Evolutionary conservation across 2,888 invertebrate species (phyloP).

Genomic region (Oegoconia quadripuncta): DNA sequence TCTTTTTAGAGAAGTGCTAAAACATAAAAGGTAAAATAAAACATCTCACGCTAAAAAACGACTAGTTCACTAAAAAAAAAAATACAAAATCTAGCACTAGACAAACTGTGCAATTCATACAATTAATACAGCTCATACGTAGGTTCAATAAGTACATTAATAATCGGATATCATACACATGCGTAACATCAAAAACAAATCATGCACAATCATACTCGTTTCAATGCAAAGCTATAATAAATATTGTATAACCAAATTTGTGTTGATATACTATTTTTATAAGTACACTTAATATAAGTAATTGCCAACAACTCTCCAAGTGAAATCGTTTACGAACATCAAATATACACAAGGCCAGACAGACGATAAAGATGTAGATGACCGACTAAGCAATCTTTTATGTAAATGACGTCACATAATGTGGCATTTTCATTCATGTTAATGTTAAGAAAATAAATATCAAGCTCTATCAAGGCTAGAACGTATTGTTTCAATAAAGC

Average conservation of each 20-base stretch:
- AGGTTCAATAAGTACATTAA: no score
- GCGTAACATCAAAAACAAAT: neutral
- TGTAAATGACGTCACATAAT: neutral
- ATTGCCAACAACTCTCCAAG: no score
- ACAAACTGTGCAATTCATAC: constrained; percentile 4
- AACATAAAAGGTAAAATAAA: constrained; percentile 25
- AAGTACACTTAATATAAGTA: no score
- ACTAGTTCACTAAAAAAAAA: neutral
- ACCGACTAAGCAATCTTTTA: no score
- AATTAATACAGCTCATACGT: neutral
- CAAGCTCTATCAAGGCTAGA: constrained; percentile 14
- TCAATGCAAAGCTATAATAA: neutral
- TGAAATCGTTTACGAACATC: no score
- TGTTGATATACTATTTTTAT: neutral
- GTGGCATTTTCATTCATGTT: neutral
- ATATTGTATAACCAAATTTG: neutral
- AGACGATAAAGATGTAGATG: no score
- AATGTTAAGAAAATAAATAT: constrained; percentile 1
- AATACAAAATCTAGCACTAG: constrained; percentile 3
- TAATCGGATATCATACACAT: neutral
- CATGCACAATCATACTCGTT: neutral
- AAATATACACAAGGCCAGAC: no score
- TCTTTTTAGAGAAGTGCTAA: constrained; percentile 19
- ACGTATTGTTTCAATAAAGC: constrained; percentile 12
- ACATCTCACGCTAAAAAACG: constrained; percentile 7